Base-by-base conservation (phyloP, 1,140 invertebrate genomes). In the Aphaenogaster rudis region DNA sequence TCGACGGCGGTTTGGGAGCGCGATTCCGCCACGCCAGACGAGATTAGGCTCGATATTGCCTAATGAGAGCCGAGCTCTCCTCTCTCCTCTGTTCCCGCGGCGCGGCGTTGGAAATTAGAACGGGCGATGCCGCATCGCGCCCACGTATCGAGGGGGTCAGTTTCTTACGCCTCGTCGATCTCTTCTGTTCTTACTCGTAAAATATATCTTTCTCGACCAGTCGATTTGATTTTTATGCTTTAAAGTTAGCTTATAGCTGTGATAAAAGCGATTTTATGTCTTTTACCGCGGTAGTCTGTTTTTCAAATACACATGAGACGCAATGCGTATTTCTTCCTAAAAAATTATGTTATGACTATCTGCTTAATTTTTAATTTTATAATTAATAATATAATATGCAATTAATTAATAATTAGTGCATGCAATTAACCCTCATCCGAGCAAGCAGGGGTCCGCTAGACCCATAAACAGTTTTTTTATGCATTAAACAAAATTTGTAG, bases 1-100 rank as follows among this genome's bases (percentile, higher is more conserved):
- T 72, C 66, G 64, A 81, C 64, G 67, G 64, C 64, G 52, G 66
- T 72, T 72, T 59, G 79, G 39, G 66, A n/a, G 39, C 66, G 28
- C 79, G 79, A 82, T 82, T 59, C 66, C 52, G 36, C 77, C 45
- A 81, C 64, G 64, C 64, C 66, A 57, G 79, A 81, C 66, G 64
- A 81, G 79, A 81, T 81, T 81, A 81, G 79, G 66, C 79, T 81
- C 50, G 64, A 81, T 81, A 81, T 81, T 57, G 64, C 66, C 52
- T 81, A 81, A 81, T 64, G 79, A 81, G 64, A 64, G 36, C 36
- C 36, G n/a, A n/a, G 13, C 13, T 28, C 71, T 54, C 48, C n/a
- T 13, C 33, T 67, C 36, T 15, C 36, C 33, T 17, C 21, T 64
- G 17, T 13, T 39, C 36, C 36, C 2, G 28, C 28, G 28, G 28